Evolutionary conservation across 2,888 invertebrate species (phyloP), one percentile per base, ranked within the genome.

Genomic region (Steinernema scapterisci): DNA sequence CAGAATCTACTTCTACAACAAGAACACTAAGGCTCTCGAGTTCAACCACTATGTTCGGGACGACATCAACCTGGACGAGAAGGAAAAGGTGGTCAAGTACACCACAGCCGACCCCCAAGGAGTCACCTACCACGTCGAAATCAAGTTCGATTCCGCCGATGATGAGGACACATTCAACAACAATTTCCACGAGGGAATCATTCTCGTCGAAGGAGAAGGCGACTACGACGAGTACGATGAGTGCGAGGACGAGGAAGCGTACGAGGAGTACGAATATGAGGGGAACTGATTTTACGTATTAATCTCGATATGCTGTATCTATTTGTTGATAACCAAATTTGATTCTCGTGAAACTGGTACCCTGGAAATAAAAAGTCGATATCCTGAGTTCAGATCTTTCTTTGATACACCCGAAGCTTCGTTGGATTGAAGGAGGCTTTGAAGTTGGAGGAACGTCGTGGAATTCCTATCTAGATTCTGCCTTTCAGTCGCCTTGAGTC

Each of bases 1-100:
- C 31, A 25, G 31, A 6, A 31, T 63, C 63, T 63, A 63, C 63
- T 63, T 63, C 63, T 31, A 63, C 63, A n/a, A 63, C 38, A 19
- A 16, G 16, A 19, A 7, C 5, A 31, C 31, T 31, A 27, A 63
- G 11, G 16, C 23, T 13, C 31, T 31, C 27, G 63, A 31, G 38
- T 63, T 63, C 38, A 16, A 5, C 27, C 63, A 63, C 63, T 63
- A 27, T 31, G 16, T 63, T 25, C 63, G 63, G 9, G 63, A 63
- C 27, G 63, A 63, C 16, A 63, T 63, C 27, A 63, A 31, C 31
- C 63, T 63, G 3, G 19, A 9, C 11, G 63, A 63, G 27, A 63
- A 31, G 63, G 63, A 63, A 2, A 16, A 63, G 13, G 63, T 25
- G 27, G 63, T 63, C 16, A 25, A 16, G 16, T 63, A 63, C 38